phyloP scores from a whole-genome alignment of 2,113 vertebrate species.

The Larimichthys polyactis region DNA sequence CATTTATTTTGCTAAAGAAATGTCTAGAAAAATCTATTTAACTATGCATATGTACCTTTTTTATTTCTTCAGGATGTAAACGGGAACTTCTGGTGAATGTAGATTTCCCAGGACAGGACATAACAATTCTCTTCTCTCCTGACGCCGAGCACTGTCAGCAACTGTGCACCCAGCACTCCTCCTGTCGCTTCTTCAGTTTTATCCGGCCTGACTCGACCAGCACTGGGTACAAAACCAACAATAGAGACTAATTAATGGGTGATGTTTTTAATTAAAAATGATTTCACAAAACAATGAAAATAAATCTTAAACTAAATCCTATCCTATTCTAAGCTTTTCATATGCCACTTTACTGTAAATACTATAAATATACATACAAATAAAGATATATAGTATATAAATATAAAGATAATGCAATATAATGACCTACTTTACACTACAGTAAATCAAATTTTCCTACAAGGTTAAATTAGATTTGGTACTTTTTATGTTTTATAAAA shows the following conservation, averaged over 20 bases:
- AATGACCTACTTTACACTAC: too few relatives aligned
- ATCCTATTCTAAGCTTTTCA: too few relatives aligned
- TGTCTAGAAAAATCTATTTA: neutral
- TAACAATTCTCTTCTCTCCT: slow-evolving; percentile 14
- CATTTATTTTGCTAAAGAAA: too few relatives aligned
- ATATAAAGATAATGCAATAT: too few relatives aligned
- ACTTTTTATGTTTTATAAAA: too few relatives aligned
- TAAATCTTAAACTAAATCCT: too few relatives aligned
- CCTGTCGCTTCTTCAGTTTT: slow-evolving; percentile 60
- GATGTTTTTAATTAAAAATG: neutral
- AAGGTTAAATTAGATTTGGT: too few relatives aligned
- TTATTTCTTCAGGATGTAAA: slow-evolving; percentile 24
- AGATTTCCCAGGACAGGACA: slow-evolving; percentile 23
- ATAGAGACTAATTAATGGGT: neutral
- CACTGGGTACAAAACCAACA: neutral
- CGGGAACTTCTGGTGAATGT: slow-evolving; percentile 14
- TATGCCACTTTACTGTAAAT: too few relatives aligned
- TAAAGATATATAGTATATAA: too few relatives aligned
- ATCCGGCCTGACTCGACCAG: slow-evolving; percentile 18
- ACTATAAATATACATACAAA: too few relatives aligned
- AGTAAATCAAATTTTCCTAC: too few relatives aligned
- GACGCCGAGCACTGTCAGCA: slow-evolving; percentile 44
- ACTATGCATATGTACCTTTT: neutral
- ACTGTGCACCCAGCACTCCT: slow-evolving; percentile 50
- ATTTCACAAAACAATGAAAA: neutral